Conservation (phyloP, 1,140 invertebrate species). For the Papilio helenus region DNA sequence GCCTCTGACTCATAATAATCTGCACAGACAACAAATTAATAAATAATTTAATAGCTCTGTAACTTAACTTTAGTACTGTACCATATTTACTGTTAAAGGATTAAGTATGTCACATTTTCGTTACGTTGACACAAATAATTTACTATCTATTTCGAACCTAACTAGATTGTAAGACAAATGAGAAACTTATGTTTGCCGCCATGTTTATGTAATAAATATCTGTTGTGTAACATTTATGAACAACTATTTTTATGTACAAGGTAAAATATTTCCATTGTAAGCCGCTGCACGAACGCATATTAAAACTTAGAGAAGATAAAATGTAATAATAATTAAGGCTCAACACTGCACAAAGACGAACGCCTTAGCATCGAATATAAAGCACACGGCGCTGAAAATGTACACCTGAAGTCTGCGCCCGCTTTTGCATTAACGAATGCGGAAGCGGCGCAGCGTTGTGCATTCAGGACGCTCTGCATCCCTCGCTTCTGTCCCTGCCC, state of each 20-base stretch:
- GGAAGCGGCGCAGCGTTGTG: constrained; percentile 79
- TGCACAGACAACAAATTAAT: neutral
- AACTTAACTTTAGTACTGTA: neutral
- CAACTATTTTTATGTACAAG: neutral
- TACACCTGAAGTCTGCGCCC: constrained; percentile 80
- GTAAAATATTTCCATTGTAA: constrained; percentile 26
- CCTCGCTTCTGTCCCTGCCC: constrained; percentile 56
- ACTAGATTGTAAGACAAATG: neutral
- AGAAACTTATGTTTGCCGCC: neutral
- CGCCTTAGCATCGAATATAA: constrained; percentile 77
- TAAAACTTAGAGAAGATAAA: constrained; percentile 66
- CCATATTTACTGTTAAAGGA: neutral
- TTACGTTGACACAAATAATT: neutral
- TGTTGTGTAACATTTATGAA: neutral
- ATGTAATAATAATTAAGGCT: constrained; percentile 78
- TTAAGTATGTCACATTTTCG: neutral
- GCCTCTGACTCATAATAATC: neutral
- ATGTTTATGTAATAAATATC: neutral
- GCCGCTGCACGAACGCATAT: constrained; percentile 43
- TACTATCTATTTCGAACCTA: neutral
- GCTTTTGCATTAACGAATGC: constrained; percentile 83
- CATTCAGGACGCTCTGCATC: constrained; percentile 79
- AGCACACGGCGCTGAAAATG: constrained; percentile 81
- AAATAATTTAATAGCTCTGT: neutral
- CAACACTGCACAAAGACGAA: constrained; percentile 77